Evolutionary conservation across 53 echinoderm and acorn worm species (phyloP).

Genomic region (Temnopleurus reevesii): DNA sequence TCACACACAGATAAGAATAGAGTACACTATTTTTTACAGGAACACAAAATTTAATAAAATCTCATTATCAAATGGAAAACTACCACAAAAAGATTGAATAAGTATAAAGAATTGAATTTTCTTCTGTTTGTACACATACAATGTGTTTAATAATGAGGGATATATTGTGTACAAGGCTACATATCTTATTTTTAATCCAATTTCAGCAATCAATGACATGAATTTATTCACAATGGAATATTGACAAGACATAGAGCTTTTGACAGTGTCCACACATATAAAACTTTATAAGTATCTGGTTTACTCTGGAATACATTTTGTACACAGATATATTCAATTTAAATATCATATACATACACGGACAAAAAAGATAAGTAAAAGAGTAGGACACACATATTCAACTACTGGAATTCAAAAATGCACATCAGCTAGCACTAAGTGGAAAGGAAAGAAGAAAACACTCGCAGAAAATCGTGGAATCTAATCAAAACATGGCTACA

Average conservation of each 20-base stretch:
- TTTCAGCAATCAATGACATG: slow-evolving; percentile 38
- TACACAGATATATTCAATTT: slow-evolving; percentile 59
- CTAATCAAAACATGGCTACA: slow-evolving; percentile 24
- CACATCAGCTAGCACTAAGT: neutral
- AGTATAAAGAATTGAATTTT: slow-evolving; percentile 38
- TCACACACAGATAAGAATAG: neutral
- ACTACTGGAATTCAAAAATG: slow-evolving; percentile 36
- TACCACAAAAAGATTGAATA: slow-evolving; percentile 41
- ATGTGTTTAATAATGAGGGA: neutral
- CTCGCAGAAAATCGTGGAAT: neutral
- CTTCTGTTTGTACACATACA: slow-evolving; percentile 5
- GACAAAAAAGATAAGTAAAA: slow-evolving; percentile 14
- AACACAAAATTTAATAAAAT: slow-evolving; percentile 58
- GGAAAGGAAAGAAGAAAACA: neutral
- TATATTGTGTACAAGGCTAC: slow-evolving; percentile 25
- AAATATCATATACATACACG: slow-evolving; percentile 46
- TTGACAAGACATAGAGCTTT: slow-evolving; percentile 45
- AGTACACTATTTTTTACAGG: slow-evolving; percentile 4
- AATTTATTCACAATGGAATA: slow-evolving; percentile 46
- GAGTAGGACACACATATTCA: neutral
- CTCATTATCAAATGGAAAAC: slow-evolving; percentile 52
- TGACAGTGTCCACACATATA: slow-evolving; percentile 61
- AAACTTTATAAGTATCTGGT: slow-evolving; percentile 61
- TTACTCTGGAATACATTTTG: slow-evolving; percentile 62
- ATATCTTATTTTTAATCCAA: neutral